Evolutionary conservation across 2,888 invertebrate genomes (phyloP), one percentile per base, ranked within the genome.

Genomic region (Microplitis deprimator): DNA sequence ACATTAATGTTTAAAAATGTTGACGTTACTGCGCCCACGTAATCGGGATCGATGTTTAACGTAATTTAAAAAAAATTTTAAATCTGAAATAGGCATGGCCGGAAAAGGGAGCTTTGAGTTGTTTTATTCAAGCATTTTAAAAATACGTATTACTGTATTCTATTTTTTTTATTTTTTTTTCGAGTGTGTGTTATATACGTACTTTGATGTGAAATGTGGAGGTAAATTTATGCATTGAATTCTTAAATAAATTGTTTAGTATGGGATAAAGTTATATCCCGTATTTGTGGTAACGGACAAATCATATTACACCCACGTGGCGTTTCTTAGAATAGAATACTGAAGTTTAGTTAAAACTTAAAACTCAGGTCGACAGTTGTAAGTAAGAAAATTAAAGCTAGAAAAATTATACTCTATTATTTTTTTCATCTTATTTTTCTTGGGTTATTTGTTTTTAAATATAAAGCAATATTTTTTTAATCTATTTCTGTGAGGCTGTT

Each of bases 301-400:
- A 72, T 75, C 68, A 68, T 77, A 79, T 77, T 72, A 67, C 72
- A 74, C 68, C 68, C 79, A 77, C 79, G 76, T 77, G 76, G 74
- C 68, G 68, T 72, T 68, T 62, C 71, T 64, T 62, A 41, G 68
- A 79, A 79, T 77, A 79, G 76, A 17, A 50, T 60, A 50, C 20
- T 16, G 16, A 64, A 50, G 50, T 50, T 50, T 50, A 50, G 50
- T 13, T 50, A 8, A 13, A 50, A 50, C 50, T 50, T 50, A 50
- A 29, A 29, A 29, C 29, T 10, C 50, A 8, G 50, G 50, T 13
- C 50, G 50, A 50, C 50, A 13, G 29, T 29, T 29, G 3, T 29
- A 29, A 29, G 29, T 29, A 29, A 29, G 29, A 29, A 29, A 29
- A 29, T 29, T 29, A 29, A 29, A 29, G 29, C 29, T 29, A 29